phyloP scores from a whole-genome alignment of 2,113 vertebrate species.

The Bubo scandiacus region DNA sequence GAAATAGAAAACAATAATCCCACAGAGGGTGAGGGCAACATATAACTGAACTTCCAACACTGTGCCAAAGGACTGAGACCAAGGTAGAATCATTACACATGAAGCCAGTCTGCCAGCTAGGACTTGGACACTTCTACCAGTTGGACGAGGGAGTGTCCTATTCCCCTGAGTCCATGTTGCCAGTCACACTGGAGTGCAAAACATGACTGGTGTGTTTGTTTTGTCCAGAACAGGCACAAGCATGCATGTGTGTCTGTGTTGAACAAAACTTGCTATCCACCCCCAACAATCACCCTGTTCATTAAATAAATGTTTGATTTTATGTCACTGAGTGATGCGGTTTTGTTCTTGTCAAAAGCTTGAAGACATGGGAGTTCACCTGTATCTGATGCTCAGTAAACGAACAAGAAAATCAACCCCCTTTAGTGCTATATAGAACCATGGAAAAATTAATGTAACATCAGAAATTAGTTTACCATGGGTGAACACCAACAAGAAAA shows the following conservation, averaged over 20 bases:
- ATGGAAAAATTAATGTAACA: neutral
- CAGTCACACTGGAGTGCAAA: neutral
- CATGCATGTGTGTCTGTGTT: rapidly evolving
- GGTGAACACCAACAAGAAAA: neutral
- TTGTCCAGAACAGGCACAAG: neutral
- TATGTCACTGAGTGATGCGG: neutral
- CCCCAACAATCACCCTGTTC: neutral
- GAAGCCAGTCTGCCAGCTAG: neutral
- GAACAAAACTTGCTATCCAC: neutral
- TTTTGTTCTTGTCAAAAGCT: neutral
- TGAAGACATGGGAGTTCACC: neutral
- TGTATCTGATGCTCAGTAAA: neutral
- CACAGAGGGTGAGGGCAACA: neutral
- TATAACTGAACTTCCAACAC: neutral
- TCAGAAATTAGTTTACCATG: neutral
- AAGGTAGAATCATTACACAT: neutral
- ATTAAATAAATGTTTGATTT: neutral
- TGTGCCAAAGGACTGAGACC: neutral
- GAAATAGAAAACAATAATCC: neutral
- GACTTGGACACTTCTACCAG: neutral
- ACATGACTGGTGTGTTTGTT: neutral
- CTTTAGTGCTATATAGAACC: neutral
- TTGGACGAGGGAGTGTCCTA: neutral
- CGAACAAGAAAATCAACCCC: neutral
- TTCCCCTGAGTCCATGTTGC: neutral